These are phyloP conservation scores for Manacus vitellinus DNA, from an alignment of 2,113 vertebrate species.

Conservation along the genomic window DNA sequence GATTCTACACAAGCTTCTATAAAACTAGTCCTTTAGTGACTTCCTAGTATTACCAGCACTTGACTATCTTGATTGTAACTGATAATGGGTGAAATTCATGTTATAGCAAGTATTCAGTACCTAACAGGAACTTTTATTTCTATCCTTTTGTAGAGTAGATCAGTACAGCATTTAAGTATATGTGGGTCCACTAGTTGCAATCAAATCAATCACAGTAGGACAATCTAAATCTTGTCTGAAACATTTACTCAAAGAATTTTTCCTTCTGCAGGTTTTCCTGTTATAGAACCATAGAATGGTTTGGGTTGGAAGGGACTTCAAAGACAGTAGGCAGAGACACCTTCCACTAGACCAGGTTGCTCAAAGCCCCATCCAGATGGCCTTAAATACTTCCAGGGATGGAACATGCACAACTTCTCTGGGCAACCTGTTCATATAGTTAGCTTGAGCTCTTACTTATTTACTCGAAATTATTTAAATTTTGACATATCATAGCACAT, in stretches of 20 bases:
- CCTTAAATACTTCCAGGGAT: not conserved
- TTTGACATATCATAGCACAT: not conserved
- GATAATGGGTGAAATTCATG: not conserved
- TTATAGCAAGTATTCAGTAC: not conserved
- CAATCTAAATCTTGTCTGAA: not conserved
- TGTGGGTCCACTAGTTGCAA: not conserved
- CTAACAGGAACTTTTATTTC: not conserved
- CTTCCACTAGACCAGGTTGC: not conserved
- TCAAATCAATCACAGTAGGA: not conserved
- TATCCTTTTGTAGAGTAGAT: not conserved
- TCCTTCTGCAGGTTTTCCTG: not conserved
- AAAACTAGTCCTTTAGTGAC: not conserved
- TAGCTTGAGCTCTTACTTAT: not conserved
- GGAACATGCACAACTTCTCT: not conserved
- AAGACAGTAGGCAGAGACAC: not conserved
- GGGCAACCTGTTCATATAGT: not conserved
- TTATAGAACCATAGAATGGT: not conserved
- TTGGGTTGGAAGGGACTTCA: not conserved
- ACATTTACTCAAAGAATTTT: not conserved
- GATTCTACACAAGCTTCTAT: not conserved
- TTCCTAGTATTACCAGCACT: not conserved
- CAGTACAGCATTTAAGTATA: not conserved
- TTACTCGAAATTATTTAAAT: not conserved
- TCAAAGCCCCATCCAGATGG: not conserved
- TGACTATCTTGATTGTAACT: not conserved